phyloP scores from a whole-genome alignment of 1,140 invertebrate genomes.

The Pachyrhynchus sulphureomaculatus region DNA sequence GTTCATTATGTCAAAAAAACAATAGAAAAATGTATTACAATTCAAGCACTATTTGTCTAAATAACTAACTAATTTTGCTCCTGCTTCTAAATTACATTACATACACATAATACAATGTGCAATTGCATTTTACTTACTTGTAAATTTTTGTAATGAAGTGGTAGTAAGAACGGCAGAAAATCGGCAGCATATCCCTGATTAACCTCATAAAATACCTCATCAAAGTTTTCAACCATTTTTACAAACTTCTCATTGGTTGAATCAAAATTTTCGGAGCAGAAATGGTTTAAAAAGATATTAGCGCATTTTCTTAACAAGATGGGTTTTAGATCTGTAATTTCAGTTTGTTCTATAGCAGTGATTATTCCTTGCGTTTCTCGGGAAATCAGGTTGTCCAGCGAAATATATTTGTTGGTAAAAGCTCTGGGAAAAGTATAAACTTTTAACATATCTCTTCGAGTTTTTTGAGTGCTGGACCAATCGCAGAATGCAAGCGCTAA shows the following conservation, averaged over 20 bases:
- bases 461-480: constrained; percentile 78
- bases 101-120: too few relatives aligned
- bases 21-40: too few relatives aligned
- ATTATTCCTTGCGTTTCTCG: constrained; percentile 51
- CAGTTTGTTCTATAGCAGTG: constrained; percentile 39
- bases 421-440: constrained; percentile 73
- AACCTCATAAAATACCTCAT: constrained; percentile 86
- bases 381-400: constrained; percentile 62
- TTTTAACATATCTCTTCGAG: constrained; percentile 72
- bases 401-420: constrained; percentile 65
- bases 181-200: constrained; percentile 86
- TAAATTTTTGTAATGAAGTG: constrained; percentile 68
- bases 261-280: constrained; percentile 73
- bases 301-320: constrained; percentile 66
- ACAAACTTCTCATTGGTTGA: constrained; percentile 63
- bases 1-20: too few relatives aligned
- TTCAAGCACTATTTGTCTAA: too few relatives aligned
- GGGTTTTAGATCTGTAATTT: constrained; percentile 59
- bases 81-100: too few relatives aligned
- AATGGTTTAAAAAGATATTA: constrained; percentile 81
- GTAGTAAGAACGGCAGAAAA: constrained; percentile 78
- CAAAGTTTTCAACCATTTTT: constrained; percentile 68
- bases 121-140: constrained; percentile 30
- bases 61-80: too few relatives aligned
- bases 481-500: constrained; percentile 82